Conservation (phyloP, 2,797 vertebrate species). For the Etheostoma perlongum region DNA sequence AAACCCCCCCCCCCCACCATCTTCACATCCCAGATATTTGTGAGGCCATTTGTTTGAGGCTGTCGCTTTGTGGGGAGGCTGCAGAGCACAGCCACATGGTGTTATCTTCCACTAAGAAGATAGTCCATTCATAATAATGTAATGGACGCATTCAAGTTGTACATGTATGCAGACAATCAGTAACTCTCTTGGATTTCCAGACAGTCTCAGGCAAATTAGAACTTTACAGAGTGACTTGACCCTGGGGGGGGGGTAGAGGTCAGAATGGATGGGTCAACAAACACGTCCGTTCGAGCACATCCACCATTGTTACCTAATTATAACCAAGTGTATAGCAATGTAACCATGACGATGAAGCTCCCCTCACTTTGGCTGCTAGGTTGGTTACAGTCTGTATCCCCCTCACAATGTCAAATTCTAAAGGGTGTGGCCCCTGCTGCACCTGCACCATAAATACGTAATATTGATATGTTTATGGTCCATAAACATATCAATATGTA, state of each 20-base stretch:
- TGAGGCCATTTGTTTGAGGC: conserved; percentile 49
- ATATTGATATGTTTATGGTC: too few relatives aligned
- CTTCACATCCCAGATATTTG: conserved; percentile 58
- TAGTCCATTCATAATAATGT: neutral
- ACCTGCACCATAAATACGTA: neutral
- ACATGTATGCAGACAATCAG: neutral
- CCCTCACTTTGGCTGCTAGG: neutral
- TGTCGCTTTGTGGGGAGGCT: conserved; percentile 21
- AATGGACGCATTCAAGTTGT: neutral
- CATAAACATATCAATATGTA: neutral
- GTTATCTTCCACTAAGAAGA: neutral
- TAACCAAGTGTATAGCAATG: neutral
- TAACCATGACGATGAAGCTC: neutral
- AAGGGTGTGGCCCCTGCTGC: neutral
- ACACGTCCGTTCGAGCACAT: too few relatives aligned
- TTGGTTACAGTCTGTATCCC: neutral
- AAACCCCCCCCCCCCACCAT: neutral
- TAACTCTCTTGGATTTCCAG: too few relatives aligned
- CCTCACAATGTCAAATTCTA: neutral
- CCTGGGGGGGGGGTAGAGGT: too few relatives aligned
- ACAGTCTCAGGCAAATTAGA: neutral
- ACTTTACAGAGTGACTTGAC: neutral
- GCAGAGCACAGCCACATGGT: conserved; percentile 28
- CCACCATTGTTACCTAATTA: too few relatives aligned
- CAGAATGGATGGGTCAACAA: too few relatives aligned